Evolutionary conservation across 2,113 vertebrate genomes (phyloP).

Genomic region (Pitta sordida): DNA sequence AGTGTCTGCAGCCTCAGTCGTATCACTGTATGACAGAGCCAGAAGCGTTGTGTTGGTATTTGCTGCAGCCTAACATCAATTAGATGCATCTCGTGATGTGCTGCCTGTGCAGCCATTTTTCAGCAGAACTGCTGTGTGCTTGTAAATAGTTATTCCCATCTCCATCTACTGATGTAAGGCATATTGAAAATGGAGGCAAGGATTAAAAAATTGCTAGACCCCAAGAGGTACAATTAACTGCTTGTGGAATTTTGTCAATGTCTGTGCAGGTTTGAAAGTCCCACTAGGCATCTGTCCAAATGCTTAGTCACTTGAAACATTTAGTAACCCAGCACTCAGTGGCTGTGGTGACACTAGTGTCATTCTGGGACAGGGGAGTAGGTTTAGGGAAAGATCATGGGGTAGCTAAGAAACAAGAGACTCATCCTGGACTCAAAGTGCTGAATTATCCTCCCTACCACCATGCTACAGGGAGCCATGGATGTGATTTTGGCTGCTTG

Average conservation of each 20-base stretch:
- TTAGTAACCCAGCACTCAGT: not conserved
- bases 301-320: not conserved
- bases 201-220: not conserved
- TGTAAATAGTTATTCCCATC: not conserved
- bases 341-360: fast-evolving
- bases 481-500: not conserved
- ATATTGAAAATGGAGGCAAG: not conserved
- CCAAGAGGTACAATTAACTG: not conserved
- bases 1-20: not conserved
- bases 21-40: not conserved
- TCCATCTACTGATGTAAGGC: not conserved
- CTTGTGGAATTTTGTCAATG: not conserved
- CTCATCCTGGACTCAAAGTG: not conserved
- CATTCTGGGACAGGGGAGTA: not conserved
- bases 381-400: not conserved
- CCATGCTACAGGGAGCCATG: fast-evolving
- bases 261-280: not conserved
- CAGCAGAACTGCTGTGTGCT: not conserved
- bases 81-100: not conserved
- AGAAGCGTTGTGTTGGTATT: not conserved
- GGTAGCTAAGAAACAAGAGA: not conserved
- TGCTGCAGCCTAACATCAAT: not conserved
- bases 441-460: not conserved
- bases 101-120: not conserved
- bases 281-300: not conserved